Evolutionary conservation across 1,140 invertebrate genomes (phyloP), one percentile per base, ranked within the genome.

Genomic region (Aphaenogaster ashmeadi): DNA sequence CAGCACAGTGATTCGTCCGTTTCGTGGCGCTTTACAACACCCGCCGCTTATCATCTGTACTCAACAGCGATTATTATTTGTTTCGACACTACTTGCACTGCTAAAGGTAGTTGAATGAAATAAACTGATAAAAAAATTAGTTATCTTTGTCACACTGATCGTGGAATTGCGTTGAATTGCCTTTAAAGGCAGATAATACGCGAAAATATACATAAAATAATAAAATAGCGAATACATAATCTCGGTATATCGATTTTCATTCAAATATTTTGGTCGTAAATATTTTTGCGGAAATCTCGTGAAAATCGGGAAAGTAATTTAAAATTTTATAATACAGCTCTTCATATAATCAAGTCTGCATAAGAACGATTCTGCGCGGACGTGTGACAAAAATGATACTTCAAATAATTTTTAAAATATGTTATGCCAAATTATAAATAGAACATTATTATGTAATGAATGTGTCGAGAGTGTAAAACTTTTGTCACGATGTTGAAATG

Each of bases 381-480:
- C 58, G 50, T 74, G 83, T 77, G 58, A 84, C 89, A 79, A 54
- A 90, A 88, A 87, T 80, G 36, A 81, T 64, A 90, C 44, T 90
- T 18, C 41, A 90, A 91, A 87, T 91, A 21, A 90, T 91, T 87
- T 88, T 54, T 78, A 88, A 91, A 71, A 71, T 86, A 91, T 91
- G 90, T 89, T 89, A 89, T 87, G 90, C 80, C 84, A 91, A 91
- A 75, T 91, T 66, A 91, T 91, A 78, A 87, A 67, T 86, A 90
- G 36, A 91, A 91, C 62, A 91, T 91, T 86, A 89, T 67, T 52
- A 91, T 91, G 90, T 91, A 86, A 88, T 91, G 90, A 91, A 87
- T 91, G 90, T 91, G 87, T 91, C 81, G 69, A 91, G 89, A 91
- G 89, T 91, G 90, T 91, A 81, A 60, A 85, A 81, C 52, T 78